Evolutionary conservation across 2,113 vertebrate genomes (phyloP), one percentile per base, ranked within the genome.

Genomic region (Elanus axillaris): DNA sequence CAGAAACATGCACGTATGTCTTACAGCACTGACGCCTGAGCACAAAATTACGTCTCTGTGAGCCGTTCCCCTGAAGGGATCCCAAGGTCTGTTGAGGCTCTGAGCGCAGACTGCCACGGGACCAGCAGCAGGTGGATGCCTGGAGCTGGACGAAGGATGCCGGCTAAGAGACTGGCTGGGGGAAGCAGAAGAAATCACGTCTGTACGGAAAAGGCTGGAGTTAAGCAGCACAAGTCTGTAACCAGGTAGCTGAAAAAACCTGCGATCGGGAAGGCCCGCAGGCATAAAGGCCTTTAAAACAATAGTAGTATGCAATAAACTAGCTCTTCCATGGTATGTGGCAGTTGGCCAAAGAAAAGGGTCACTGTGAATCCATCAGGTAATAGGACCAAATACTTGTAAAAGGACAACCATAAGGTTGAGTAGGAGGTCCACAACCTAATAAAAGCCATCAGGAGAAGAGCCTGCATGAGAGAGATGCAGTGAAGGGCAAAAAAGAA

Each of bases 241-340:
- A 55, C 5, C 50, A 36, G 63, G 22, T 22, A 17, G n/a, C 74
- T 75, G 48, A 32, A n/a, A 72, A 77, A 77, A 31, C 8, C 8
- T 3, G 58, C 36, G 7, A 76, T 31, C 9, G 18, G 29, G 32
- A 82, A 60, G 36, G 45, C 20, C 26, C 10, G 18, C 21, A 1
- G 47, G 42, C 55, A 13, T 12, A 19, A 27, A 7, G 22, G 62
- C 47, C 27, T 56, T 45, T 22, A 80, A 60, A 77, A 68, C 42
- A 64, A 12, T 0, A 66, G 11, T 2, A 76, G 19, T 1, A n/a
- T 7, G 40, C 40, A 29, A 40, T 26, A 25, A 66, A 48, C 25
- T 7, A 13, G 25, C 82, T 66, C 26, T 29, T 29, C 53, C 1
- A 3, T 3, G 38, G 7, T 67, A 53, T 7, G 32, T n/a, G 56